A percentile compares a stretch with the other conserved stretches of the same genome.
These are phyloP conservation scores for Cryptoblepharus egeriae DNA, from an alignment of 2,797 vertebrate genomes.

Conservation along the genomic window DNA sequence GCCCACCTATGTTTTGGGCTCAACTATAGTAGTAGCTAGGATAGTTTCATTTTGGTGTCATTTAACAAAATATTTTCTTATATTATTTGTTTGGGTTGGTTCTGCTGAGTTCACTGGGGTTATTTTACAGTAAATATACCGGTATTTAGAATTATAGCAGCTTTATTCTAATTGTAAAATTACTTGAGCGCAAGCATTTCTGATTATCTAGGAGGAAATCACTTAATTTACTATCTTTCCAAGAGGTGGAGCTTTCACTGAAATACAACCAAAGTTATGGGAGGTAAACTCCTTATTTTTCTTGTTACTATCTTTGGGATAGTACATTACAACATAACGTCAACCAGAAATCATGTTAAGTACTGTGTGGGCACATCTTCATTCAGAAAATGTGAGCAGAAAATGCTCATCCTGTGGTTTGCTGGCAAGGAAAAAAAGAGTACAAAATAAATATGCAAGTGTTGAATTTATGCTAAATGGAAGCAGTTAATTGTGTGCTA, in stretches of 20 bases:
- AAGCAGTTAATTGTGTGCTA: constrained; percentile 60
- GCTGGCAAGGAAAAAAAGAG: constrained; percentile 36
- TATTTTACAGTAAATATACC: background rate
- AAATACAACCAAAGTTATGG: constrained; percentile 38
- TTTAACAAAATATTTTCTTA: background rate
- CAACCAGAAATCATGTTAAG: constrained; percentile 45
- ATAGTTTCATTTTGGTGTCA: background rate
- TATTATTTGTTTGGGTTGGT: background rate
- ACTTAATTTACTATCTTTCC: constrained; percentile 46
- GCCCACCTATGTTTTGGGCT: background rate
- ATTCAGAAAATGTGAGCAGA: constrained; percentile 46
- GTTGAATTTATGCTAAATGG: constrained; percentile 64
- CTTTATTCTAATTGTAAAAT: constrained; percentile 27
- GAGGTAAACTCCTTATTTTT: constrained; percentile 37
- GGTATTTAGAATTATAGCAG: constrained; percentile 9
- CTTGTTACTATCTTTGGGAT: constrained; percentile 30
- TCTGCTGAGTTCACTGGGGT: background rate
- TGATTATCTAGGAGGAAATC: constrained; percentile 9
- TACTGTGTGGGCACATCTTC: constrained; percentile 42
- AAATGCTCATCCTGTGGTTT: constrained; percentile 35
- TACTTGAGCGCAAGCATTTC: constrained; percentile 44
- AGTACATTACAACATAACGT: constrained; percentile 25
- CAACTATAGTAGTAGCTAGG: background rate
- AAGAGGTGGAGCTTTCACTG: constrained; percentile 40
- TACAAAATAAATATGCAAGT: constrained; percentile 59